phyloP scores from a whole-genome alignment of 1,140 invertebrate genomes.

The Lepidurus packardi region DNA sequence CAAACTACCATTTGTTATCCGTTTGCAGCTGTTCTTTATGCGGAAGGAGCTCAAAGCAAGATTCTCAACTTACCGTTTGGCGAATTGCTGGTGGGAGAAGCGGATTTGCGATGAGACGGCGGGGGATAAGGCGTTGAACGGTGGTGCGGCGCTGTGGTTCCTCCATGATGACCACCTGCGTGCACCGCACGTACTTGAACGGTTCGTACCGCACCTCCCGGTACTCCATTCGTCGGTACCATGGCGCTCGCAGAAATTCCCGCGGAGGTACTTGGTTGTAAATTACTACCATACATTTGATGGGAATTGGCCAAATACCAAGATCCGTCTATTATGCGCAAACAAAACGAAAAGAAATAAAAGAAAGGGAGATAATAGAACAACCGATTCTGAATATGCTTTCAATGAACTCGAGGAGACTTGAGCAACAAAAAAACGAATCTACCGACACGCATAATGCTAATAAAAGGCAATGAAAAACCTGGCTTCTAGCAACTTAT shows the following conservation, averaged over 20 bases:
- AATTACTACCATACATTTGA: background rate
- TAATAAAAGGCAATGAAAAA: background rate
- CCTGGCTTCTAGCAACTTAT: background rate
- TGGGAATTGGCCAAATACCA: conserved; percentile 2
- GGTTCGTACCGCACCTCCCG: background rate
- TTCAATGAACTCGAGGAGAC: background rate
- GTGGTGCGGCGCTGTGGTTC: background rate
- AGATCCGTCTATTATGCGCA: background rate
- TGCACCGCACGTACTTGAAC: background rate
- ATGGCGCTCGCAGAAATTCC: background rate
- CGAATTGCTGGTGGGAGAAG: background rate
- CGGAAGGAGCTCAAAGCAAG: background rate
- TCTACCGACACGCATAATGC: background rate
- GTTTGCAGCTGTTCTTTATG: background rate
- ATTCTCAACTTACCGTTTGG: background rate
- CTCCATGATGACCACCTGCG: background rate
- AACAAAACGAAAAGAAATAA: background rate
- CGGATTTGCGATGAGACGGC: background rate
- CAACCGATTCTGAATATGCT: background rate
- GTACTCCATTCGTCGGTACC: background rate
- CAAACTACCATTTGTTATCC: background rate
- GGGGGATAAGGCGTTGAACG: background rate
- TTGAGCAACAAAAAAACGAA: background rate
- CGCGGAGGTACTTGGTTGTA: background rate
- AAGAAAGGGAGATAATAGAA: background rate